Conservation (phyloP, 1,140 invertebrate genomes). For the Drosophila repletoides region DNA sequence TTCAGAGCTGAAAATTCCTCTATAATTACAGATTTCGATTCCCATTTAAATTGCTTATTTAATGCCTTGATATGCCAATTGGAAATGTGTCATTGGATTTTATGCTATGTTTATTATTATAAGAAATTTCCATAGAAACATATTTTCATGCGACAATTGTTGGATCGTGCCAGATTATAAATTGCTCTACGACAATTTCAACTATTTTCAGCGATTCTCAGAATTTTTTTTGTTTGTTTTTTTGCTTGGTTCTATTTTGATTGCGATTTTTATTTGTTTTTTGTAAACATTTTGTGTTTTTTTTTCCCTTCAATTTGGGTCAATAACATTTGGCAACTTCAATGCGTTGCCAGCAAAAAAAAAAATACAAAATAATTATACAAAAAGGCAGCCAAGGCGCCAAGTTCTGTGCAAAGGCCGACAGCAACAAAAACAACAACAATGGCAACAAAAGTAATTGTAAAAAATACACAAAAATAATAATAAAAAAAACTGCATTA, state of each 20-base stretch:
- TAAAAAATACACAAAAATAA: constrained; percentile 41
- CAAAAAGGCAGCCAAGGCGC: constrained; percentile 57
- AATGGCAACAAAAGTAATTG: constrained; percentile 48
- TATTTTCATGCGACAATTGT: too few species aligned
- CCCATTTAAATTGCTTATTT: too few species aligned
- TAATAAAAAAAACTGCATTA: constrained; percentile 41
- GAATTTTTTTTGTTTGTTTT: constrained; percentile 13
- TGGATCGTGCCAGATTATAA: too few species aligned
- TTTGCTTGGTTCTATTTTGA: constrained; percentile 62
- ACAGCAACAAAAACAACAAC: constrained; percentile 25
- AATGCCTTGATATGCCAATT: too few species aligned
- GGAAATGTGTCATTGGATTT: background rate
- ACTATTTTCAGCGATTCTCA: constrained; percentile 13
- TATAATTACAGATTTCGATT: too few species aligned
- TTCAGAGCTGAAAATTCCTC: too few species aligned
- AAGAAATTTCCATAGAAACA: background rate
- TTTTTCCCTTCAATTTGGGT: constrained; percentile 54
- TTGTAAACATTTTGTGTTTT: background rate
- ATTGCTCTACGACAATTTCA: constrained; percentile 10
- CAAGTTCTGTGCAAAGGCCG: constrained; percentile 65
- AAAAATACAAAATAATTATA: constrained; percentile 15
- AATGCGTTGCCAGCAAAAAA: constrained; percentile 51
- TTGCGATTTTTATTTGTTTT: constrained; percentile 24
- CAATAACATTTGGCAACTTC: constrained; percentile 78
- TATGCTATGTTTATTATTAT: background rate